Evolutionary conservation across 2,797 vertebrate genomes (phyloP).

Genomic region (Sardinella longiceps): DNA sequence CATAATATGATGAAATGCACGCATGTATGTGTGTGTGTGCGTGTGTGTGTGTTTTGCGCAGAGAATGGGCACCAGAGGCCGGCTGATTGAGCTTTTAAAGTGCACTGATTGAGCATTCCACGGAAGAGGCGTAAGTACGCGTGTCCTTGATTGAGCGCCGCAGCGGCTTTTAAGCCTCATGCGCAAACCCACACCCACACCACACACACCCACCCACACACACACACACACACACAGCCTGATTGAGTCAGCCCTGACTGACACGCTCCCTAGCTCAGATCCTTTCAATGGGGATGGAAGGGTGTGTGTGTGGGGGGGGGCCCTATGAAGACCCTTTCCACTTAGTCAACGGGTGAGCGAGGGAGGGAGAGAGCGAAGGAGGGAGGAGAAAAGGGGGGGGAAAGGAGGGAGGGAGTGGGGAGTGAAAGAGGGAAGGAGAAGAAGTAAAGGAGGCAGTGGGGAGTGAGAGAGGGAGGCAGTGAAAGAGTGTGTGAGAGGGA

Average conservation of each 20-base stretch:
- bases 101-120: conserved; percentile 13
- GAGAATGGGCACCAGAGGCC: conserved; percentile 25
- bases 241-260: conserved; percentile 18
- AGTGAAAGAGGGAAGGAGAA: too few relatives aligned
- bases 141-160: background rate
- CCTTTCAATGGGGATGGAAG: background rate
- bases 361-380: background rate
- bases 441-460: too few relatives aligned
- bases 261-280: background rate
- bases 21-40: background rate
- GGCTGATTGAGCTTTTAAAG: background rate
- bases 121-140: background rate
- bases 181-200: too few relatives aligned
- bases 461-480: too few relatives aligned
- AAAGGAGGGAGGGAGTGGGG: background rate
- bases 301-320: background rate
- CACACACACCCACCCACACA: too few relatives aligned
- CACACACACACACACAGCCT: background rate
- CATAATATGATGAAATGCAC: background rate
- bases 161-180: background rate
- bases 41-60: background rate
- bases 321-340: background rate
- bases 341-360: background rate
- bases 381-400: too few relatives aligned
- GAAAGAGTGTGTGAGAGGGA: too few relatives aligned